Conservation (phyloP, 1,140 invertebrate genomes). For the Tetramorium parvispinum region DNA sequence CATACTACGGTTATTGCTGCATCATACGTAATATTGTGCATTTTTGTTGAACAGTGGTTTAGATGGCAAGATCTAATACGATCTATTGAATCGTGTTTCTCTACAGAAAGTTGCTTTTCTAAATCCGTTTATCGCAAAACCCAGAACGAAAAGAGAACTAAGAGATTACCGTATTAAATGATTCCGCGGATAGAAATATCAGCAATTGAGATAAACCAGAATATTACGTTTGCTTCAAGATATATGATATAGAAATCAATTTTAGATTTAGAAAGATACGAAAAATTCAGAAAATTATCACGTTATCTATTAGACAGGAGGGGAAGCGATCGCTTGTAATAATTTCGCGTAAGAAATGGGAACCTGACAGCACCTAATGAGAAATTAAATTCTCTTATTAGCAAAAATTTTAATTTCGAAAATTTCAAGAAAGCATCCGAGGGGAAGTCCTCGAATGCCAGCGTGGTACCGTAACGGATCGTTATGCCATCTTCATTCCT, state of each 20-base stretch:
- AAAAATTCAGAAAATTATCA: neutral
- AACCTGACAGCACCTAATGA: neutral
- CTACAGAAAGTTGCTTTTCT: neutral
- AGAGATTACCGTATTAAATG: neutral
- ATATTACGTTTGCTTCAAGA: neutral
- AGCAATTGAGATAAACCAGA: neutral
- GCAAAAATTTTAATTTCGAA: conserved; percentile 24
- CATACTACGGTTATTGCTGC: neutral
- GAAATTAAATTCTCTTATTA: conserved; percentile 20
- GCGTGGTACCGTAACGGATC: conserved; percentile 2
- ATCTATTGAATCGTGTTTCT: neutral
- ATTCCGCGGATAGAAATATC: neutral
- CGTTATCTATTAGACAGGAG: neutral
- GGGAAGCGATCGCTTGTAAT: neutral
- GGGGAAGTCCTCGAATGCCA: conserved; percentile 32
- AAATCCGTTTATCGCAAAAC: neutral
- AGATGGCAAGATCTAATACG: neutral
- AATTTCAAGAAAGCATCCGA: conserved; percentile 39
- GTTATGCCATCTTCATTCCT: conserved; percentile 65
- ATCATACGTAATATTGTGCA: neutral
- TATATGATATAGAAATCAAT: neutral
- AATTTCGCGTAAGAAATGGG: neutral
- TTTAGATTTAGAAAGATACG: neutral
- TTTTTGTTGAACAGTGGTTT: neutral
- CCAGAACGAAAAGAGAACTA: neutral